Evolutionary conservation across 2,888 invertebrate genomes (phyloP).

Genomic region (Trichogramma dendrolimi): DNA sequence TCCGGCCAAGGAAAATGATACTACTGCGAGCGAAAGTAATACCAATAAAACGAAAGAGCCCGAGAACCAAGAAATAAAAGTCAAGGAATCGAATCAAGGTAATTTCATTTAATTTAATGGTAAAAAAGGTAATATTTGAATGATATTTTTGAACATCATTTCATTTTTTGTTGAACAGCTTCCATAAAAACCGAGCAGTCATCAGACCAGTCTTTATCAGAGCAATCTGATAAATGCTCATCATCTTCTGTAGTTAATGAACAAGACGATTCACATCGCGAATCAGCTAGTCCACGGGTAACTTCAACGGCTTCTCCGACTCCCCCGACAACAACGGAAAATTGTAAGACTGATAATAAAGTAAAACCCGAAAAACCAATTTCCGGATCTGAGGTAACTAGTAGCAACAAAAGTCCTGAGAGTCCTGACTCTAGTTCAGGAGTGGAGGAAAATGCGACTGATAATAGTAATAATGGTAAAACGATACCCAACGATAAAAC

Average conservation of each 20-base stretch:
- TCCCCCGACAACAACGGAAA: slow-evolving; percentile 32
- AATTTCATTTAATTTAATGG: background rate
- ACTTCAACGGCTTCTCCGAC: slow-evolving; percentile 44
- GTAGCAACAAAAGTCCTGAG: slow-evolving; percentile 39
- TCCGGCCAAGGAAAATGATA: background rate
- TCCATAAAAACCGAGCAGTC: slow-evolving; percentile 1
- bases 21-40: slow-evolving; percentile 6
- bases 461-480: background rate
- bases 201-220: background rate
- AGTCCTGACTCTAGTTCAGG: slow-evolving; percentile 45
- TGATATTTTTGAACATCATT: background rate
- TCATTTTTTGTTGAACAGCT: slow-evolving; percentile 4
- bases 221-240: slow-evolving; percentile 20
- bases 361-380: slow-evolving; percentile 15
- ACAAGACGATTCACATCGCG: slow-evolving; percentile 27
- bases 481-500: too few species aligned
- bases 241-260: slow-evolving; percentile 13
- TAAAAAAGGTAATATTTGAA: background rate
- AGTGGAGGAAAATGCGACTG: slow-evolving; percentile 31
- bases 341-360: background rate
- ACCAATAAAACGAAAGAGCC: background rate
- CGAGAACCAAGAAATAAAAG: slow-evolving; percentile 18
- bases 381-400: slow-evolving; percentile 32
- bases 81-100: background rate
- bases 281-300: slow-evolving; percentile 41